phyloP scores from a whole-genome alignment of 1,140 invertebrate genomes.

The Cylas formicarius region DNA sequence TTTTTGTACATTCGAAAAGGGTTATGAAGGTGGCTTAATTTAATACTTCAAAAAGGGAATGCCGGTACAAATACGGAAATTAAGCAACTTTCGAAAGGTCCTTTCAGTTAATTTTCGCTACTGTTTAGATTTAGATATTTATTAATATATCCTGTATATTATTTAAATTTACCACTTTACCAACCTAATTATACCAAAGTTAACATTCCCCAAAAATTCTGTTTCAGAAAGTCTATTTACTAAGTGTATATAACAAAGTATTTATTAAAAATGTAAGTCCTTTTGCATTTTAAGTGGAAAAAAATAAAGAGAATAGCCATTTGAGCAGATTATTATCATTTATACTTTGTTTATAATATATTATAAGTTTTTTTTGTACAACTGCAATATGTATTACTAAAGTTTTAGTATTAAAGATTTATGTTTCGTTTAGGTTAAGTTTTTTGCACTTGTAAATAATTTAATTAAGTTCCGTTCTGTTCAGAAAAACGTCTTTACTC shows the following conservation, averaged over 20 bases:
- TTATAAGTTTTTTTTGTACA: conserved; percentile 27
- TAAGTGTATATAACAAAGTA: conserved; percentile 40
- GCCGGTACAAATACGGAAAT: too few species aligned
- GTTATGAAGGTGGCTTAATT: too few species aligned
- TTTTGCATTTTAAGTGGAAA: conserved; percentile 5
- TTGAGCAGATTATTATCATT: conserved; percentile 27
- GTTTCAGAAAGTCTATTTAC: conserved; percentile 33
- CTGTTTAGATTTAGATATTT: conserved; percentile 22
- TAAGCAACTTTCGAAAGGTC: neutral
- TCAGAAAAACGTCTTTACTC: too few species aligned
- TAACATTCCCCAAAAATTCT: conserved; percentile 45
- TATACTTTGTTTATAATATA: conserved; percentile 28
- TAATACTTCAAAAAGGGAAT: too few species aligned
- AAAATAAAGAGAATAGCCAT: conserved; percentile 1
- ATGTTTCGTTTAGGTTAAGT: too few species aligned
- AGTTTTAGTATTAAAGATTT: conserved; percentile 19
- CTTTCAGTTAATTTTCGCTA: neutral
- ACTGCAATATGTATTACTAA: conserved; percentile 31
- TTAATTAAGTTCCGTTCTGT: too few species aligned
- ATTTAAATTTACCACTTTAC: conserved; percentile 39
- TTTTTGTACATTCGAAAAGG: too few species aligned
- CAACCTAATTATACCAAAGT: conserved; percentile 46
- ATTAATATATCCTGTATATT: conserved; percentile 30
- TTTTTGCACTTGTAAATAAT: too few species aligned
- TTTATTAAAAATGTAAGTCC: conserved; percentile 34